Conservation (phyloP, 2,797 vertebrate genomes). For the Botia kubotai region DNA sequence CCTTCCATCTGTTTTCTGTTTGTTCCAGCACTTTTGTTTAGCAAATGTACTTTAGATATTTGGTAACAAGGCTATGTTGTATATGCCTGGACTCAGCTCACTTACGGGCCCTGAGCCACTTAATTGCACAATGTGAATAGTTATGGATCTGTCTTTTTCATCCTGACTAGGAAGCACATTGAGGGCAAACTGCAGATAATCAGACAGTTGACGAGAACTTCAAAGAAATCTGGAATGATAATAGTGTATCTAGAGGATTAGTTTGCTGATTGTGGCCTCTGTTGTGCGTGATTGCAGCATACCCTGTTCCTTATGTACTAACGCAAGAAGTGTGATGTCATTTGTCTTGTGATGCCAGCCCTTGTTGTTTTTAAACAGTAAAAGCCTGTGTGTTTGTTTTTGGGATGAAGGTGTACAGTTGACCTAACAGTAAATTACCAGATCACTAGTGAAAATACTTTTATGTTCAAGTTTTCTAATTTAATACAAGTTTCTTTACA, state of each 20-base stretch:
- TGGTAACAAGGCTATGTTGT: constrained; percentile 4
- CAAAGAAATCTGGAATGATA: constrained; percentile 21
- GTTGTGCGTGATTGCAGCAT: constrained; percentile 1
- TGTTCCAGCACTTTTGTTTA: not conserved
- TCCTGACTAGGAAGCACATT: constrained; percentile 1
- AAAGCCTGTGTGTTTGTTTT: not conserved
- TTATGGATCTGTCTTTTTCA: not conserved
- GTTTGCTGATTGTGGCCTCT: constrained; percentile 2
- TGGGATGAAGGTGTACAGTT: not conserved
- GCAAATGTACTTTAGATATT: not conserved
- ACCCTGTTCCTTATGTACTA: not conserved
- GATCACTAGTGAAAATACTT: not conserved
- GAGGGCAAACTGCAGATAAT: constrained; percentile 28
- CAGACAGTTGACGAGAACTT: constrained; percentile 17
- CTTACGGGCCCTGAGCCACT: constrained; percentile 19
- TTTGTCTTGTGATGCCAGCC: not conserved
- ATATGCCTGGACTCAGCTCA: constrained; percentile 1
- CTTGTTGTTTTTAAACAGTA: constrained; percentile 10
- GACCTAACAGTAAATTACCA: not conserved
- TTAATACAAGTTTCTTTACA: not conserved
- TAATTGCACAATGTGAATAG: constrained; percentile 11
- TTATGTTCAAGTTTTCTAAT: not conserved
- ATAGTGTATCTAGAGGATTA: constrained; percentile 30
- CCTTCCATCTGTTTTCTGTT: constrained; percentile 15
- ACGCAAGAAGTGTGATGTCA: not conserved